phyloP scores from a whole-genome alignment of 2,113 vertebrate genomes.

The Bombycilla garrulus region DNA sequence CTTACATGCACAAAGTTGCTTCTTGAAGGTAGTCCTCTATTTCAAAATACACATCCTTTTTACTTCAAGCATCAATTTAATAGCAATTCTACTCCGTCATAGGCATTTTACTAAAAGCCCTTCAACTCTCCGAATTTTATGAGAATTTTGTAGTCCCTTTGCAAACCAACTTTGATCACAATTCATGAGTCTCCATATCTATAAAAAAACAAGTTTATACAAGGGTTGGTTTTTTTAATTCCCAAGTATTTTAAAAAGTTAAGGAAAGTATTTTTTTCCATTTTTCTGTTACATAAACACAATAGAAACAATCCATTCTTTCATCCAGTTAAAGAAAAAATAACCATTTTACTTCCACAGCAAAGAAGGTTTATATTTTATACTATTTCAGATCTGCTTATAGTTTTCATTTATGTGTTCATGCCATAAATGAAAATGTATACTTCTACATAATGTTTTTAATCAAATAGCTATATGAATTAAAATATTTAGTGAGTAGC shows the following conservation, averaged over 20 bases:
- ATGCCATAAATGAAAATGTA: not conserved
- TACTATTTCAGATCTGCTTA: not conserved
- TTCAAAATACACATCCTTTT: not conserved
- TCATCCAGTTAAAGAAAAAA: not conserved
- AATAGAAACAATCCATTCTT: not conserved
- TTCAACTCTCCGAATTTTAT: not conserved
- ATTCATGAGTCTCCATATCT: not conserved
- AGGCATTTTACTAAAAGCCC: not conserved
- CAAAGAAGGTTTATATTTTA: not conserved
- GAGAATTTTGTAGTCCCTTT: not conserved
- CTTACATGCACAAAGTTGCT: not conserved
- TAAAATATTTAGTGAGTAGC: not conserved
- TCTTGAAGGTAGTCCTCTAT: not conserved
- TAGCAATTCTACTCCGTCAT: not conserved
- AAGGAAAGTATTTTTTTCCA: not conserved
- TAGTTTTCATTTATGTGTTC: not conserved
- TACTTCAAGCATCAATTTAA: not conserved
- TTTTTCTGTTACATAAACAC: not conserved
- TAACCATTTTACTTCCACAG: not conserved
- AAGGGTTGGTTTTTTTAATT: not conserved
- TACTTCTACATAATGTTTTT: not conserved
- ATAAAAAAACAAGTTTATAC: not conserved
- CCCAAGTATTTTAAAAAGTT: not conserved
- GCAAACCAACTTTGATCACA: not conserved
- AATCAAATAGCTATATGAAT: not conserved